phyloP scores from a whole-genome alignment of 2,113 vertebrate genomes.

The Columba janthina region DNA sequence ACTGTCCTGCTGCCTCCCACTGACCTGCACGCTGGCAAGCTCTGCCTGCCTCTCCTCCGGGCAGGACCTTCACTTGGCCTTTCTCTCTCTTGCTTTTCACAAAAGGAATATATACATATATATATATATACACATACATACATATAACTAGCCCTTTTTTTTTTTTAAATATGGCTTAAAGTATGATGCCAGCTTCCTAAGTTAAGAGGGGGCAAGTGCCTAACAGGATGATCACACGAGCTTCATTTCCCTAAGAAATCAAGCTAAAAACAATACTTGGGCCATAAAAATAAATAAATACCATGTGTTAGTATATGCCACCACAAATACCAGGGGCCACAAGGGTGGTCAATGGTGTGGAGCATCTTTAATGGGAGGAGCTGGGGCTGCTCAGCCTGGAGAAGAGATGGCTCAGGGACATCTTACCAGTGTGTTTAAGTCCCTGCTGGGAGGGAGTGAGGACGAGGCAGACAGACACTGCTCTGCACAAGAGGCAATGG shows the following conservation, averaged over 20 bases:
- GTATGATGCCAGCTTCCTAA: neutral
- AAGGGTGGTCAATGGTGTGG: neutral
- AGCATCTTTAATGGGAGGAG: neutral
- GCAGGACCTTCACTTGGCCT: neutral
- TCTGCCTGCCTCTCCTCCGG: neutral
- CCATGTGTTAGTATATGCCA: neutral
- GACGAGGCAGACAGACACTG: neutral
- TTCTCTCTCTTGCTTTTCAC: neutral
- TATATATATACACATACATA: no score
- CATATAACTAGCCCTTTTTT: neutral
- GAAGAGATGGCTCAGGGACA: neutral
- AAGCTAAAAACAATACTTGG: neutral
- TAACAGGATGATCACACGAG: neutral
- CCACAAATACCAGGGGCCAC: neutral
- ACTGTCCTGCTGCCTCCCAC: neutral
- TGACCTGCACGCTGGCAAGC: fast-evolving
- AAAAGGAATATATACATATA: no score
- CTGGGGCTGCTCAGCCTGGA: neutral
- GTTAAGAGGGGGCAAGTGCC: neutral
- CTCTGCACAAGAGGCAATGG: neutral
- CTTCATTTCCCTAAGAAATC: neutral
- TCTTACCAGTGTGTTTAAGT: neutral
- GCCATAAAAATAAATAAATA: neutral
- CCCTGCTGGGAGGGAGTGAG: neutral
- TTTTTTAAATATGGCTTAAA: neutral